Percentiles rank a stretch among this genome's conserved stretches.
phyloP scores from a whole-genome alignment of 1,140 invertebrate species.

The Tigriopus japonicus region DNA sequence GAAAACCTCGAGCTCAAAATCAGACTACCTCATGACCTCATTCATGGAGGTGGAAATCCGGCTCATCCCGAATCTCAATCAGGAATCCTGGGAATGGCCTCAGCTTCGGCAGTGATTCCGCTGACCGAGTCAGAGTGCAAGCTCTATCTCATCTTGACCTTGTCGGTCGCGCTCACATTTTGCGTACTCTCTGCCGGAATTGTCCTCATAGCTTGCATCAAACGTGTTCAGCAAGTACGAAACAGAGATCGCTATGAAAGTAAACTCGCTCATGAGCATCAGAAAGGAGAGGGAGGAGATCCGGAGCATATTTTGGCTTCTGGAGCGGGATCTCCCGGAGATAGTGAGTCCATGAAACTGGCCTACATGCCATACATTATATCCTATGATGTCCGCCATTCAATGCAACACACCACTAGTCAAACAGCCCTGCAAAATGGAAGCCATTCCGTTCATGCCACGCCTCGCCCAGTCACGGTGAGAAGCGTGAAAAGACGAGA shows the following conservation, averaged over 20 bases:
- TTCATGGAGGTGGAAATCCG: not conserved
- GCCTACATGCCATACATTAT: not conserved
- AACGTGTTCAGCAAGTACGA: constrained; percentile 9
- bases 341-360: not conserved
- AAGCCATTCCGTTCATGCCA: not conserved
- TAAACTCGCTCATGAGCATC: not conserved
- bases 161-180: constrained; percentile 18
- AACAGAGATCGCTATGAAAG: not conserved
- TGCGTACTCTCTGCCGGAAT: constrained; percentile 16
- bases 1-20: constrained; percentile 19
- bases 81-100: too few relatives aligned
- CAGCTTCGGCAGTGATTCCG: not conserved
- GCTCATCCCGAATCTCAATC: not conserved
- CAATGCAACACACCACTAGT: not conserved
- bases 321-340: not conserved
- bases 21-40: constrained; percentile 16
- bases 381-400: not conserved
- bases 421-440: not conserved
- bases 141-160: constrained; percentile 19
- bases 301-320: not conserved
- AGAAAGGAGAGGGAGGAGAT: not conserved
- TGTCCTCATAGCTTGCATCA: constrained; percentile 16
- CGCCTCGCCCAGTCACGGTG: constrained; percentile 4
- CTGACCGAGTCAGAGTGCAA: constrained; percentile 16
- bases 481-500: constrained; percentile 11